A percentile compares a stretch with the other conserved stretches of the same genome.
These are phyloP conservation scores for Carpatolechia fugitivella DNA, from an alignment of 2,888 invertebrate species.

Conservation along the genomic window DNA sequence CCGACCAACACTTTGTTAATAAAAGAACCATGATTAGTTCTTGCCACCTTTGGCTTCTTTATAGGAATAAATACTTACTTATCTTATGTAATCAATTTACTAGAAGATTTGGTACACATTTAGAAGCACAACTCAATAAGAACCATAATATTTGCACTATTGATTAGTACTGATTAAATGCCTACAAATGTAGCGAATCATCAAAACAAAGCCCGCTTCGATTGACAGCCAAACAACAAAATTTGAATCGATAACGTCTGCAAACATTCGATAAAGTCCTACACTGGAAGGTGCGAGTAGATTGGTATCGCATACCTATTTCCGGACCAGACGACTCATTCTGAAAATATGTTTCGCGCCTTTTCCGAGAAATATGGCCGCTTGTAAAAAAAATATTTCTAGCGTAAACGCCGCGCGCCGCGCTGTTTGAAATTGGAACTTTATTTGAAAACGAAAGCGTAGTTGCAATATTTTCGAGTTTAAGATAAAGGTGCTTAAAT, in stretches of 20 bases:
- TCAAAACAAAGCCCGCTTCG: constrained; percentile 50
- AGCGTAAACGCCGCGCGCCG: neutral
- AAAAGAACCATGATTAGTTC: too few relatives aligned
- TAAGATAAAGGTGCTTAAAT: constrained; percentile 38
- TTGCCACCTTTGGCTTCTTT: too few relatives aligned
- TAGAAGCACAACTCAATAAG: constrained; percentile 13
- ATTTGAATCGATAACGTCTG: constrained; percentile 46
- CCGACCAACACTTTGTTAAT: too few relatives aligned
- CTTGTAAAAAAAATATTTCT: neutral
- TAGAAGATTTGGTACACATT: constrained; percentile 13
- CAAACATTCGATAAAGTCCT: constrained; percentile 31
- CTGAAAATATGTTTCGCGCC: constrained; percentile 40
- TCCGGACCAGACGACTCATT: constrained; percentile 35
- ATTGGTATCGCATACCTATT: constrained; percentile 9
- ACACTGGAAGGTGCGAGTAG: neutral
- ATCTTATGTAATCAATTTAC: neutral
- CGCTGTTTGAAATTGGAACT: neutral
- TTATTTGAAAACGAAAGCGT: constrained; percentile 24
- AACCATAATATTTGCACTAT: constrained; percentile 46
- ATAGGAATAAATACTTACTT: too few relatives aligned
- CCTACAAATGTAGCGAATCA: constrained; percentile 52
- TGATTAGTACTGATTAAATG: constrained; percentile 52
- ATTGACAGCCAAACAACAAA: constrained; percentile 43
- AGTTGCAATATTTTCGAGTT: constrained; percentile 24
- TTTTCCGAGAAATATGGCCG: constrained; percentile 29